Conservation (phyloP, 2,797 vertebrate genomes). For the Amazonetta brasiliensis region DNA sequence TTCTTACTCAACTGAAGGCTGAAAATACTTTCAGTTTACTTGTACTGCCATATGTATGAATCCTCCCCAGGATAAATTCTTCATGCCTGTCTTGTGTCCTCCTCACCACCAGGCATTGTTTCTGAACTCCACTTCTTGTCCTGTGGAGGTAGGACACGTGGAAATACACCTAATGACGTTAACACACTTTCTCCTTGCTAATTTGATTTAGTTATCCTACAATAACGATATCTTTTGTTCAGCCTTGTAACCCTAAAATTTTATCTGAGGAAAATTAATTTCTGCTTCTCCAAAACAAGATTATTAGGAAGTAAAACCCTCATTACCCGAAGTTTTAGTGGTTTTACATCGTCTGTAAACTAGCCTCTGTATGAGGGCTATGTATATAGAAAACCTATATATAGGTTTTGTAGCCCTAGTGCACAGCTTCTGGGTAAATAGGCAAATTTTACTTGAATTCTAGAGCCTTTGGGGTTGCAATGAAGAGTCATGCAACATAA, state of each 20-base stretch:
- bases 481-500: not conserved
- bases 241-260: not conserved
- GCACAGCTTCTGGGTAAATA: not conserved
- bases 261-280: not conserved
- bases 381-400: not conserved
- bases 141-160: accelerated
- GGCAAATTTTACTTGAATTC: not conserved
- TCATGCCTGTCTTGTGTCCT: not conserved
- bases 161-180: not conserved
- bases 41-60: not conserved
- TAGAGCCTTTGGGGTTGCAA: not conserved
- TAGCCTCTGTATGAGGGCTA: not conserved
- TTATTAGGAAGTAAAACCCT: not conserved
- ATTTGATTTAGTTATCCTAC: not conserved
- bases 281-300: not conserved
- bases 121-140: not conserved
- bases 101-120: not conserved
- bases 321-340: not conserved
- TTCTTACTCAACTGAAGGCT: not conserved
- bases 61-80: not conserved
- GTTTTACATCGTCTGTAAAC: not conserved
- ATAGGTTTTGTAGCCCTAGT: not conserved
- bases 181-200: not conserved
- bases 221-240: not conserved
- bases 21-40: not conserved